Percentiles rank a stretch among this genome's conserved stretches.
These are phyloP conservation scores for Aphyosemion australe DNA, from an alignment of 2,113 vertebrate species.

Conservation along the genomic window DNA sequence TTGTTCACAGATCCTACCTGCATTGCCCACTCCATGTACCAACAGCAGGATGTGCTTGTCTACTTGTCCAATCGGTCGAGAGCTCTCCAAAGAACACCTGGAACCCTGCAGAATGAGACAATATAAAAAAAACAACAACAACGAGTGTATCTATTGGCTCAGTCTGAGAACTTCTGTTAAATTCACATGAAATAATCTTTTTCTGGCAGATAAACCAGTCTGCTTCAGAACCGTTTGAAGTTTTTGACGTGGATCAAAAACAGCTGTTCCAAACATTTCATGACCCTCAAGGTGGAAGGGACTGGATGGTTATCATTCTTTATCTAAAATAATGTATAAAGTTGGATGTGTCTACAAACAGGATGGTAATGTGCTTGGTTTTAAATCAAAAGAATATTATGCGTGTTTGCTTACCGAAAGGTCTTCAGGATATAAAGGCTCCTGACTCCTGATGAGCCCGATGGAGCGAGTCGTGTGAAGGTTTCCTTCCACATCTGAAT, in stretches of 20 bases:
- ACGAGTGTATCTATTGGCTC: not conserved
- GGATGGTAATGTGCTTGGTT: not conserved
- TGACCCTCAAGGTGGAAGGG: too few species aligned
- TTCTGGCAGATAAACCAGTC: too few species aligned
- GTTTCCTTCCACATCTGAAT: constrained; percentile 81
- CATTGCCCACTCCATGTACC: constrained; percentile 92
- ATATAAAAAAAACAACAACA: too few species aligned
- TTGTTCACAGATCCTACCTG: constrained; percentile 76
- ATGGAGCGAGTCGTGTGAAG: constrained; percentile 76
- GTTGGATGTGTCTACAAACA: not conserved
- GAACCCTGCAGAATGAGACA: constrained; percentile 76
- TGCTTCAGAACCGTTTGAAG: too few species aligned
- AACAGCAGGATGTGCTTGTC: constrained; percentile 96
- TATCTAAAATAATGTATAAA: too few species aligned
- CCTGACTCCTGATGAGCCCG: constrained; percentile 91
- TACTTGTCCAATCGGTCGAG: constrained; percentile 91
- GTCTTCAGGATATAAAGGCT: constrained; percentile 88
- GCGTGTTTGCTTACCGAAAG: constrained; percentile 70
- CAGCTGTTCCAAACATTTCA: too few species aligned
- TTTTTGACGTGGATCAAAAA: too few species aligned
- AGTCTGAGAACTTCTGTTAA: not conserved
- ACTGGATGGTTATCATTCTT: too few species aligned
- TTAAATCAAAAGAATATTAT: not conserved
- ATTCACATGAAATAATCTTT: too few species aligned
- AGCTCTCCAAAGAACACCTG: constrained; percentile 86